phyloP scores from a whole-genome alignment of 92 coral and sea anemone species.

The Micromussa lordhowensis region DNA sequence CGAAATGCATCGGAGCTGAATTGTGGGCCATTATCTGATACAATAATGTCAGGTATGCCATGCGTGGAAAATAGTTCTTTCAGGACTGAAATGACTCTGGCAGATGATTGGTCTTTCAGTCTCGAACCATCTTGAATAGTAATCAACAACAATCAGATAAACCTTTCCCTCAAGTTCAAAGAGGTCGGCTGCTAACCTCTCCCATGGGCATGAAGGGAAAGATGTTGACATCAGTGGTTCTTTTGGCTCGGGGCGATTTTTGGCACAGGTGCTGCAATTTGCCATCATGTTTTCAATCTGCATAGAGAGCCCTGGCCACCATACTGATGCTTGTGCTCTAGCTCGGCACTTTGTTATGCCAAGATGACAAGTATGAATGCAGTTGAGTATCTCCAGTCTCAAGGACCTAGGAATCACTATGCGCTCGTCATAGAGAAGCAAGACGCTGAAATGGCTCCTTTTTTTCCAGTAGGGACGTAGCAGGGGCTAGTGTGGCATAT shows the following conservation, averaged over 20 bases:
- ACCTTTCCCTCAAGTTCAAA: constrained; percentile 37
- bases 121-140: constrained; percentile 68
- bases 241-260: constrained; percentile 31
- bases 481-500: constrained; percentile 67
- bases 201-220: constrained; percentile 47
- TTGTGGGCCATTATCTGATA: constrained; percentile 23
- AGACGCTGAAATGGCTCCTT: constrained; percentile 56
- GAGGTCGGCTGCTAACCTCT: constrained; percentile 34
- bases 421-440: constrained; percentile 64
- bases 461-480: constrained; percentile 44
- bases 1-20: constrained; percentile 5
- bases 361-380: constrained; percentile 68
- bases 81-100: constrained; percentile 13
- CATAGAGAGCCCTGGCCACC: constrained; percentile 66
- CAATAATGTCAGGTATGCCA: constrained; percentile 54
- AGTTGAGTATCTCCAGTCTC: constrained; percentile 64
- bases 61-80: constrained; percentile 61
- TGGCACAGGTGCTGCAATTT: constrained; percentile 44
- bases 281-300: constrained; percentile 32
- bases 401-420: constrained; percentile 64
- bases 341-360: no score
- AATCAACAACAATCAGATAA: constrained; percentile 52
- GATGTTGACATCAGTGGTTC: constrained; percentile 54
- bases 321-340: constrained; percentile 63
- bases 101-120: constrained; percentile 16